Evolutionary conservation across 2,113 vertebrate genomes (phyloP), one percentile per base, ranked within the genome.

Genomic region (Jaculus jaculus): DNA sequence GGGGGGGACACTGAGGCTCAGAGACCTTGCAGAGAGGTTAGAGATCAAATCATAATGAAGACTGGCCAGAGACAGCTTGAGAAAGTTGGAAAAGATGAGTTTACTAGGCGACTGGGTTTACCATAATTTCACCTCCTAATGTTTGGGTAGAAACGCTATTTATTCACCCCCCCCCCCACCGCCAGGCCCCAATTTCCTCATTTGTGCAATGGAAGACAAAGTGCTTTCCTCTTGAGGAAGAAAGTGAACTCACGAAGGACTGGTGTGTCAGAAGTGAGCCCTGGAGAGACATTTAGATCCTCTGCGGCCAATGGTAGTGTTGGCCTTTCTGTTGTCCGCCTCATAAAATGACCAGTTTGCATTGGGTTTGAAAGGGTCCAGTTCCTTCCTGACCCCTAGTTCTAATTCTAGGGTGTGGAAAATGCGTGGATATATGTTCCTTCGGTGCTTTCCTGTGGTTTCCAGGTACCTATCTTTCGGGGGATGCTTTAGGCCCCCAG

Each of bases 371-470:
- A 13, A 69, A 23, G 42, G 63, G 39, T n/a, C 26, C 61, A 39
- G n/a, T 89, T 91, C 58, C 69, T 60, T 37, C 34, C 30, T 20
- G n/a, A 71, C 51, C 65, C 84, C 80, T 79, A n/a, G 78, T 82
- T 89, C 63, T 74, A 12, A 54, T 16, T 54, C 54, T 47, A 82
- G 28, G 47, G 26, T 30, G 1, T 37, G 74, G 63, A 65, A 72
- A 84, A 84, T 11, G 39, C 72, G 86, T 63, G 47, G 2, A 42
- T 51, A 77, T 37, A 34, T 32, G 68, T 24, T 7, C 51, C 39
- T 72, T 72, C 24, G 7, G 24, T 63, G 87, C 81, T 85, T 72
- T 69, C n/a, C 87, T 94, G 81, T 32, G 90, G 89, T 82, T 93
- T 95, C 89, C 7, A 4, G 92, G 11, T 39, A 54, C 71, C 86